Percentiles rank a stretch among this genome's conserved stretches.
Evolutionary conservation across 2,797 vertebrate species (phyloP).

Genomic region (Lophotriccus pileatus): DNA sequence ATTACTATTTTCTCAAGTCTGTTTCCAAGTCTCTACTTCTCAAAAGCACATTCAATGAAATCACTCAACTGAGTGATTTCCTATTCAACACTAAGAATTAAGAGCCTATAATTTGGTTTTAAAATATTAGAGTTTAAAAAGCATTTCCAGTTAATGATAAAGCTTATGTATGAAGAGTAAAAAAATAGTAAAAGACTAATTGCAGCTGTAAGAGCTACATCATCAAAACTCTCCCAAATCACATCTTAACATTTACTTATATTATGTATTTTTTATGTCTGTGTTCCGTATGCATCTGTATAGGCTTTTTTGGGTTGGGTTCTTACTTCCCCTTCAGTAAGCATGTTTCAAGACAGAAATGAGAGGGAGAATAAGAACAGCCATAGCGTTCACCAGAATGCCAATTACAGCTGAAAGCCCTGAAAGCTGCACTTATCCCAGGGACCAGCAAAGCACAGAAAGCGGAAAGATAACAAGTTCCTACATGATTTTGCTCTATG

Average conservation of each 20-base stretch:
- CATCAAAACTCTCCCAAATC: background rate
- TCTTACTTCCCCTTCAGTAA: background rate
- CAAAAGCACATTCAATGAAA: background rate
- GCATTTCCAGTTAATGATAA: background rate
- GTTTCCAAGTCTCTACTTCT: background rate
- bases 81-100: background rate
- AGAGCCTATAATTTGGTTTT: background rate
- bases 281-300: accelerated
- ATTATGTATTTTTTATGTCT: background rate
- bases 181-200: background rate
- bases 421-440: background rate
- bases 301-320: background rate
- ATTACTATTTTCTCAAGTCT: background rate
- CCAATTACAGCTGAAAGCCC: background rate
- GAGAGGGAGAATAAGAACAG: background rate
- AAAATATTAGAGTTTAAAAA: background rate
- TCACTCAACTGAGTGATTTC: background rate
- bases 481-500: background rate
- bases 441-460: background rate
- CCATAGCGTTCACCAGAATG: background rate
- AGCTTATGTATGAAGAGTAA: background rate
- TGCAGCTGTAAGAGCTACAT: background rate
- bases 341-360: background rate
- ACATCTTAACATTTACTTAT: background rate
- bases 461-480: background rate